Evolutionary conservation across 2,888 invertebrate species (phyloP).

Genomic region (Aphidius colemani): DNA sequence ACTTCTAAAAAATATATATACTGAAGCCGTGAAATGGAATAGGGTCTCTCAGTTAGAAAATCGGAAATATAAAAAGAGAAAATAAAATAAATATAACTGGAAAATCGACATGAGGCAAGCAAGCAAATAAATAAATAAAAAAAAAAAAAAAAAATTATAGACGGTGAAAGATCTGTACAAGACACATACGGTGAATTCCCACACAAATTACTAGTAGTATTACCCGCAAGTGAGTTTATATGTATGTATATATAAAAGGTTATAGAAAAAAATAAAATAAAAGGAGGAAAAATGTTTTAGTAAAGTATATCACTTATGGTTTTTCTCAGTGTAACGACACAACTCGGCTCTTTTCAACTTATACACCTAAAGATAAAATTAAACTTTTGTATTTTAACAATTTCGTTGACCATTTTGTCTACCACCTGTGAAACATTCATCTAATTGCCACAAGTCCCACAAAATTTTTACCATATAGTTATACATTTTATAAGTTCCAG

Average conservation of each 20-base stretch:
- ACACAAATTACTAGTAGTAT: slow-evolving; percentile 49
- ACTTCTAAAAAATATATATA: slow-evolving; percentile 2
- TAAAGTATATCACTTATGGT: neutral
- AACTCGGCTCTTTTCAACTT: neutral
- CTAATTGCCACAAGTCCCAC: slow-evolving; percentile 35
- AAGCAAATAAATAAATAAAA: slow-evolving; percentile 19
- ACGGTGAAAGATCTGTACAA: slow-evolving; percentile 31
- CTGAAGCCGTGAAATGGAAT: slow-evolving; percentile 28
- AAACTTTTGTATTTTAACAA: slow-evolving; percentile 23
- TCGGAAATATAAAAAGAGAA: slow-evolving; percentile 3
- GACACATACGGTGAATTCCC: slow-evolving; percentile 45
- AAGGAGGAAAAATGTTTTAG: no score
- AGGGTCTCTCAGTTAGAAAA: slow-evolving; percentile 20
- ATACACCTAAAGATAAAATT: slow-evolving; percentile 39
- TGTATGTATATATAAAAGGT: neutral
- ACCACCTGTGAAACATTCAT: slow-evolving; percentile 22
- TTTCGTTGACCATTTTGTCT: no score
- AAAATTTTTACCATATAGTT: slow-evolving; percentile 30
- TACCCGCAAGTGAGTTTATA: slow-evolving; percentile 16
- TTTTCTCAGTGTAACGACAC: neutral
- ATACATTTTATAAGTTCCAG: neutral
- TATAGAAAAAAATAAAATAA: no score
- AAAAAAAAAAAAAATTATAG: slow-evolving; percentile 15
- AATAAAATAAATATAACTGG: slow-evolving; percentile 28
- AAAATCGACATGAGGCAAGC: slow-evolving; percentile 23